These are phyloP conservation scores for Macroglossus sobrinus DNA, from an alignment of 2,113 vertebrate species.

Conservation along the genomic window DNA sequence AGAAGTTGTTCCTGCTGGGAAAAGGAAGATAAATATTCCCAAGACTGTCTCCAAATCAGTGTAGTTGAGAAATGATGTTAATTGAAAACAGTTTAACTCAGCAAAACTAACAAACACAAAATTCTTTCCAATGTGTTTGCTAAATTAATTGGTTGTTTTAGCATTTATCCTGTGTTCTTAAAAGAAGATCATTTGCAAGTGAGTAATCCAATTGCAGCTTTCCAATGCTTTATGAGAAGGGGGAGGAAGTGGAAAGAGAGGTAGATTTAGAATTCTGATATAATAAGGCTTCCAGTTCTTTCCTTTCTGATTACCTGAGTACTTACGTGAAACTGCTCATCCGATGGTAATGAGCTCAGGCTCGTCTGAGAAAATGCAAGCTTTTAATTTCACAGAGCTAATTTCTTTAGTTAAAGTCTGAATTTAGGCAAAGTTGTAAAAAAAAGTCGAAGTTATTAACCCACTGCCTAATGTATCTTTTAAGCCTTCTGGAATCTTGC, in stretches of 20 bases:
- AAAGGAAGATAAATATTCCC: constrained; percentile 42
- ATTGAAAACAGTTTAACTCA: constrained; percentile 54
- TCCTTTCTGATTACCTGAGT: neutral
- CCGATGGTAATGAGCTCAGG: neutral
- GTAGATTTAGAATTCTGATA: neutral
- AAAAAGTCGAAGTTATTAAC: neutral
- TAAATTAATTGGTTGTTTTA: neutral
- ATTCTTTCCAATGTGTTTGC: constrained; percentile 13
- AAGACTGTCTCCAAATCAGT: constrained; percentile 23
- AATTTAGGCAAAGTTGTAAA: neutral
- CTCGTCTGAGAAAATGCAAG: constrained; percentile 11
- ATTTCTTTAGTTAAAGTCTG: neutral
- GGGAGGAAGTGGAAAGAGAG: neutral
- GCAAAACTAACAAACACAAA: neutral
- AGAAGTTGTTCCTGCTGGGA: constrained; percentile 27
- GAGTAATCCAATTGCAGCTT: neutral
- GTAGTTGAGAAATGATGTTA: constrained; percentile 32
- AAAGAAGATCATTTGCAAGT: neutral
- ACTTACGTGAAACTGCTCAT: neutral
- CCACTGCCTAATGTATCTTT: neutral
- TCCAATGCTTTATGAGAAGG: neutral
- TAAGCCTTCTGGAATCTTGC: constrained; percentile 12
- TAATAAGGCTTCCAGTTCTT: neutral
- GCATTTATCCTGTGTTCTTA: neutral
- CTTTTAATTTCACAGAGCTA: neutral